These are phyloP conservation scores for Pollenia amentaria DNA, from an alignment of 2,888 invertebrate species.

Conservation along the genomic window DNA sequence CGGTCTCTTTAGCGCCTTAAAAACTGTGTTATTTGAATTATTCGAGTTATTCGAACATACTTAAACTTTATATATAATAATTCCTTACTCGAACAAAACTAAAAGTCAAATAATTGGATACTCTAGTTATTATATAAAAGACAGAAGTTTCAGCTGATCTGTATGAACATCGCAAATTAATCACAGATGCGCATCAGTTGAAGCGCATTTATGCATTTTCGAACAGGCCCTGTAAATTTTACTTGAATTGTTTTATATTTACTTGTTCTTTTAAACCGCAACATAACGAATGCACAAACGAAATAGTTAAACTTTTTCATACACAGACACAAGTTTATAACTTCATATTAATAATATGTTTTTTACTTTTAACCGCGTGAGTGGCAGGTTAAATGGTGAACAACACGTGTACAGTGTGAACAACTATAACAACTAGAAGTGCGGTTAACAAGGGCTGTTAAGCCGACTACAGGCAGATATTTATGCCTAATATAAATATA, in stretches of 20 bases:
- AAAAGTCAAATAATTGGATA: too few species aligned
- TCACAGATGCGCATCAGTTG: too few species aligned
- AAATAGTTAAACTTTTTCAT: neutral
- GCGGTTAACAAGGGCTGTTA: neutral
- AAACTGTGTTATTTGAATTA: too few species aligned
- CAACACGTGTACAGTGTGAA: neutral
- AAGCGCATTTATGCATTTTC: too few species aligned
- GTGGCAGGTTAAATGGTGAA: constrained; percentile 19
- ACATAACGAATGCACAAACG: neutral
- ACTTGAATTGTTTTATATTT: neutral
- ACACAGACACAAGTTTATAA: neutral
- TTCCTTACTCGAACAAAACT: too few species aligned
- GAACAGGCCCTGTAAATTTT: neutral
- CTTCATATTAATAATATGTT: neutral
- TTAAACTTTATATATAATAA: too few species aligned
- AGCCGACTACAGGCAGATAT: neutral
- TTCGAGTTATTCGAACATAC: too few species aligned
- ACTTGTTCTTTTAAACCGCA: neutral
- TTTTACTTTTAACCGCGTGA: constrained; percentile 4
- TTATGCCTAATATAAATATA: neutral
- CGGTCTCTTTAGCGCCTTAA: too few species aligned
- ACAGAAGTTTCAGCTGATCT: too few species aligned
- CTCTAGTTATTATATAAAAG: too few species aligned
- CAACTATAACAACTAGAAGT: neutral
- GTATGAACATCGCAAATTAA: too few species aligned